A percentile compares a stretch with the other conserved stretches of the same genome.
Conservation (phyloP, 2,797 vertebrate species). For the Mus spretus region DNA sequence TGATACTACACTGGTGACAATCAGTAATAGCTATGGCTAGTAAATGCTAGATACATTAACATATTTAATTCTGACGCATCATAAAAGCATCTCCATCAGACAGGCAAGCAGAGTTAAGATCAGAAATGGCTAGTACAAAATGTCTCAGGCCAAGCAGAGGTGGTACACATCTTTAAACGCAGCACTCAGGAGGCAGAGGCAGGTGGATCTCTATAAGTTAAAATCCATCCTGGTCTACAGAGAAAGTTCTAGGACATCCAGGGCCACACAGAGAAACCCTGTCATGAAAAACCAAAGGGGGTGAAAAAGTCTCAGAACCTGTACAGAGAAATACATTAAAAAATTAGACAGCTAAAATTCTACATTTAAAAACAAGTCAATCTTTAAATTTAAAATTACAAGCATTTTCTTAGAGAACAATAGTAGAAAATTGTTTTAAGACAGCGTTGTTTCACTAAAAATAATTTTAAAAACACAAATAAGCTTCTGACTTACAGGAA, state of each 20-base stretch:
- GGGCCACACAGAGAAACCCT: background rate
- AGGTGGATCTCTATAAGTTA: background rate
- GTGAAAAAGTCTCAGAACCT: slow-evolving; percentile 21
- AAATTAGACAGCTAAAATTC: background rate
- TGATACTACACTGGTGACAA: background rate
- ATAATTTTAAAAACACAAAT: slow-evolving; percentile 21
- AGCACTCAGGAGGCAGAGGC: background rate
- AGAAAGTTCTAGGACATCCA: background rate
- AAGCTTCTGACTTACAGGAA: slow-evolving; percentile 93
- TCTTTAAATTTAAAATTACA: slow-evolving; percentile 26
- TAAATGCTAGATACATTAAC: background rate
- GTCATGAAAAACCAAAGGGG: background rate
- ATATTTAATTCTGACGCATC: slow-evolving; percentile 49
- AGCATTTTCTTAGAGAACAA: slow-evolving; percentile 46
- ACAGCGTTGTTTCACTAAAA: background rate
- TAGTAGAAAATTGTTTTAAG: background rate
- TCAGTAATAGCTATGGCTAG: background rate
- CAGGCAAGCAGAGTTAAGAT: background rate
- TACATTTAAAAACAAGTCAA: background rate
- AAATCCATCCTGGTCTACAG: background rate
- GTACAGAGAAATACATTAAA: slow-evolving; percentile 32
- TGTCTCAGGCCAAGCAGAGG: background rate
- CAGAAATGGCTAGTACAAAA: slow-evolving; percentile 52
- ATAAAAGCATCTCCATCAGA: background rate
- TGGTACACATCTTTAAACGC: background rate